These are phyloP conservation scores for Tringa solitaria DNA, from an alignment of 2,113 vertebrate genomes.

Conservation along the genomic window DNA sequence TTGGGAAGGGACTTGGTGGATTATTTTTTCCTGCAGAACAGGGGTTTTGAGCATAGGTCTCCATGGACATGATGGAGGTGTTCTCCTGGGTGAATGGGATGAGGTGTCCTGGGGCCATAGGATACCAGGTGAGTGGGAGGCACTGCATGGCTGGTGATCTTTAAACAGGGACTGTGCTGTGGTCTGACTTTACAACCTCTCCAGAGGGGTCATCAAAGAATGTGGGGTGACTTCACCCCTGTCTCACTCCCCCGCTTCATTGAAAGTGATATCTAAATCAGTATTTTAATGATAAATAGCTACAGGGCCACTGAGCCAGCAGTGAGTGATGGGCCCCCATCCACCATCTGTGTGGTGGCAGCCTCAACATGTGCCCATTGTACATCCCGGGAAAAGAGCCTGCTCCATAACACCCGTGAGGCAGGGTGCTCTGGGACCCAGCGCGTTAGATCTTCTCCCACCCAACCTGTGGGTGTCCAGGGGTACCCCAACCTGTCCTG, in stretches of 20 bases:
- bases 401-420: background rate
- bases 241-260: background rate
- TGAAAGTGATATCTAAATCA: background rate
- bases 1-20: background rate
- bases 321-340: accelerated
- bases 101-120: too few relatives aligned
- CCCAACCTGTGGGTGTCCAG: background rate
- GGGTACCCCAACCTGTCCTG: accelerated
- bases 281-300: background rate
- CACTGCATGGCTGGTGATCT: background rate
- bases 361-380: background rate
- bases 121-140: accelerated
- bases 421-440: background rate
- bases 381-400: accelerated
- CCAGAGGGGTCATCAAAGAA: background rate
- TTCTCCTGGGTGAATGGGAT: background rate
- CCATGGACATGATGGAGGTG: background rate
- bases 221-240: background rate
- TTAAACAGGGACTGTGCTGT: background rate
- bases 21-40: background rate
- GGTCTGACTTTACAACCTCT: background rate
- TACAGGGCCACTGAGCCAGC: background rate
- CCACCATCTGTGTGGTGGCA: background rate
- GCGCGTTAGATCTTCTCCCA: accelerated
- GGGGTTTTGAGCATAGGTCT: background rate